Conservation (phyloP, 2,113 vertebrate genomes). For the Electrona antarctica region DNA sequence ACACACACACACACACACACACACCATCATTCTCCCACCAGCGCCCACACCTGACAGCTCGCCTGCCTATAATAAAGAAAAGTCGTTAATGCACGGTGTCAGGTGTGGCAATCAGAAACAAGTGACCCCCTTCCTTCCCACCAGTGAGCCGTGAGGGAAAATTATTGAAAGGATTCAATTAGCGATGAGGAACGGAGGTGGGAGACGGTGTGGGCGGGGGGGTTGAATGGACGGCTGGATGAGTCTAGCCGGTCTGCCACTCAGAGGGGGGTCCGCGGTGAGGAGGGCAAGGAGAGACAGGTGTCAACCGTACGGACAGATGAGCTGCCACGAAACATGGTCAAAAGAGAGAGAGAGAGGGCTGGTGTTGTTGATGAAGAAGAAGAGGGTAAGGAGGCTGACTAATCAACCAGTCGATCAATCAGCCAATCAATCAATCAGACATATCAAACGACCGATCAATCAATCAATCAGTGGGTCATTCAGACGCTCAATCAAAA, state of each 20-base stretch:
- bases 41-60: conserved; percentile 21
- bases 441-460: no score
- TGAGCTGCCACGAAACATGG: conserved; percentile 10
- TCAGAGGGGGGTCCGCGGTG: conserved; percentile 16
- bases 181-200: conserved; percentile 36
- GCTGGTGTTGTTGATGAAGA: neutral
- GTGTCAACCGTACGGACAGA: conserved; percentile 36
- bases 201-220: neutral
- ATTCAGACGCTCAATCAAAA: conserved; percentile 17
- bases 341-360: neutral
- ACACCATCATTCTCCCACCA: conserved; percentile 1
- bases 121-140: conserved; percentile 47
- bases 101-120: conserved; percentile 47
- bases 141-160: conserved; percentile 12
- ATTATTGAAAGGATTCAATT: conserved; percentile 59
- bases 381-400: neutral
- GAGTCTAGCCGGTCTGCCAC: conserved; percentile 30
- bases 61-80: conserved; percentile 20
- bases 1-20: neutral
- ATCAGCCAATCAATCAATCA: conserved; percentile 9
- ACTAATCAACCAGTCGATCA: conserved; percentile 10
- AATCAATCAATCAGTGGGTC: conserved; percentile 12
- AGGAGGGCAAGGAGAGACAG: conserved; percentile 5
- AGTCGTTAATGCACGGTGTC: conserved; percentile 20
- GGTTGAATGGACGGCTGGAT: conserved; percentile 13